phyloP scores from a whole-genome alignment of 30 jellyfish, hydroid and myxozoan genomes.

The Haliclystus octoradiatus region DNA sequence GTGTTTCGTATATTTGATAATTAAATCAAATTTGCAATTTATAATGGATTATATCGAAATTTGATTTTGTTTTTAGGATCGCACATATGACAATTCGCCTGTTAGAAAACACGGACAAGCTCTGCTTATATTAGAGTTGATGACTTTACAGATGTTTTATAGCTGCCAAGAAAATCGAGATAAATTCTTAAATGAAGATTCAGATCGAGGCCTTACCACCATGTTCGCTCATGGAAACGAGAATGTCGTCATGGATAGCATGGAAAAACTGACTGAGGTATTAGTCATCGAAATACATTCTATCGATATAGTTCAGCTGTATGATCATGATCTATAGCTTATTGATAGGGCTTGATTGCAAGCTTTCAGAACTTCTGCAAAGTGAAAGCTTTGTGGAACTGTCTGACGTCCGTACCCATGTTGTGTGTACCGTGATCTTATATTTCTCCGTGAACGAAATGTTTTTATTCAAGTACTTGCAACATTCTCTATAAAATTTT shows the following conservation, averaged over 20 bases:
- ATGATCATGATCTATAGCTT: too few relatives aligned
- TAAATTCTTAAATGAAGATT: constrained; percentile 37
- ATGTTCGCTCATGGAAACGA: constrained; percentile 30
- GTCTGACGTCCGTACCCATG: too few relatives aligned
- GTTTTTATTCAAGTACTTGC: too few relatives aligned
- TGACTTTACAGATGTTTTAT: constrained; percentile 92
- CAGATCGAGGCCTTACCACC: constrained; percentile 46
- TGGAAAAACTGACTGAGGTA: constrained; percentile 97
- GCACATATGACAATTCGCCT: not conserved
- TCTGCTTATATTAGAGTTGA: constrained; percentile 79
- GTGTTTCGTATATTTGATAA: not conserved
- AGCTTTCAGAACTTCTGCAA: too few relatives aligned
- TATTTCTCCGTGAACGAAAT: too few relatives aligned
- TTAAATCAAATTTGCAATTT: too few relatives aligned
- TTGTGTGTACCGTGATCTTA: too few relatives aligned
- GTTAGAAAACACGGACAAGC: constrained; percentile 46
- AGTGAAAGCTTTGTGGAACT: too few relatives aligned
- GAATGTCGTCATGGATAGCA: constrained; percentile 73
- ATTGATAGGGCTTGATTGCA: too few relatives aligned
- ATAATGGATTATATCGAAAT: not conserved
- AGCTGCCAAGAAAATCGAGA: constrained; percentile 60
- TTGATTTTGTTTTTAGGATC: not conserved
- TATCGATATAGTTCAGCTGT: too few relatives aligned
- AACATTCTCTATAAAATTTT: too few relatives aligned
- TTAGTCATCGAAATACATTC: too few relatives aligned